Base-by-base conservation (phyloP, 2,888 invertebrate genomes). In the Cephonodes hylas region DNA sequence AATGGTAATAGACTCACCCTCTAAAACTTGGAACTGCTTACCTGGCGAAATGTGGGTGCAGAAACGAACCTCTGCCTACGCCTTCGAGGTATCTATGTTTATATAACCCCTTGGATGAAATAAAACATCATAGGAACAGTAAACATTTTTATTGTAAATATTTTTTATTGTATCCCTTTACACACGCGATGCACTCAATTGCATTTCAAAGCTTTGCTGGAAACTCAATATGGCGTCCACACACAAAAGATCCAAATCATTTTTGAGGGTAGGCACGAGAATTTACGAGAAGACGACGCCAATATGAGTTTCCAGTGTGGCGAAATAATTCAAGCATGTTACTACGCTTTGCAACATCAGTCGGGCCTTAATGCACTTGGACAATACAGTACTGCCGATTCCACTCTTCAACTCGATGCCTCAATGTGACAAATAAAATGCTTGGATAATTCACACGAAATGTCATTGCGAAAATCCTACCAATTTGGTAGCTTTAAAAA, bases 91-190 rank as follows among this genome's bases (percentile, higher is more conserved):
- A n/a, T n/a, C n/a, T n/a, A n/a, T n/a, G n/a, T n/a, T 13, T 5
- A 3, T n/a, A 38, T 3, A 38, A 38, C 10, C 10, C n/a, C 13
- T 57, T 44, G 57, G 53, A 59, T 7, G 46, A 76, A 89, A 87
- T 85, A 74, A 90, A 87, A 90, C 63, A 80, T 63, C 79, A 74
- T 78, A 78, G 73, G 75, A 91, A 91, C 91, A 91, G 89, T 91
- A 91, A 91, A 91, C 91, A 90, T 91, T 88, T 90, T 90, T 90
- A 90, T 89, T 91, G 89, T 90, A 90, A 91, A 91, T 91, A 91
- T 86, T 85, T 84, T 86, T 91, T 91, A 90, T 91, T 91, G 86
- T 91, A 88, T 88, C 82, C 77, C 79, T 82, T 86, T 89, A 86
- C 81, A 86, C 80, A 86, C 85, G 86, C 88, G 82, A 86, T 84